phyloP scores from a whole-genome alignment of 2,888 invertebrate genomes.

The Ectemnius continuus region DNA sequence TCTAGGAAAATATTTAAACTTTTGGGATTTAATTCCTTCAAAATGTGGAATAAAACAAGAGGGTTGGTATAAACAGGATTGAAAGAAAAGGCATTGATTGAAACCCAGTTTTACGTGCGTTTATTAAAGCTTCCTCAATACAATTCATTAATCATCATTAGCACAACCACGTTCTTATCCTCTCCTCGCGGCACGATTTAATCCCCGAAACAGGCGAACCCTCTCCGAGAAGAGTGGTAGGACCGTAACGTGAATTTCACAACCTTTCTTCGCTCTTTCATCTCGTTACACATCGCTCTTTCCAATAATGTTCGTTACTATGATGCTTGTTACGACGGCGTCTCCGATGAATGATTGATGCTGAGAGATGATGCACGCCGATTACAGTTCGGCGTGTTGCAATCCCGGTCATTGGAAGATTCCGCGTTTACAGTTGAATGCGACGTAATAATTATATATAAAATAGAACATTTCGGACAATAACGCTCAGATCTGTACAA shows the following conservation, averaged over 20 bases:
- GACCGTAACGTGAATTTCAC: conserved; percentile 36
- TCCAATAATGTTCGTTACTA: too few relatives aligned
- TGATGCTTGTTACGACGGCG: conserved; percentile 12
- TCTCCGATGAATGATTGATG: conserved; percentile 31
- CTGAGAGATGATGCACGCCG: conserved; percentile 19
- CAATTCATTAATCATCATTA: conserved; percentile 60
- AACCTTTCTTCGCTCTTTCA: conserved; percentile 35
- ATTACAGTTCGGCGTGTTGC: conserved; percentile 39
- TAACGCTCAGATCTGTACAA: conserved; percentile 71
- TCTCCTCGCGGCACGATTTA: conserved; percentile 28
- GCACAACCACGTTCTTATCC: conserved; percentile 56
- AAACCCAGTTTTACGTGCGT: conserved; percentile 61
- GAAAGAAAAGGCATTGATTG: conserved; percentile 10
- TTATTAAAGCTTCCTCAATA: conserved; percentile 70
- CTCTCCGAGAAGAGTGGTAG: conserved; percentile 2
- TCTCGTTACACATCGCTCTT: conserved; percentile 23
- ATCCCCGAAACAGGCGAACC: conserved; percentile 37
- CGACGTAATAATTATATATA: conserved; percentile 67
- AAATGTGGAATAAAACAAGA: too few relatives aligned
- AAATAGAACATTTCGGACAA: conserved; percentile 68
- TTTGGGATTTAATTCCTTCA: too few relatives aligned
- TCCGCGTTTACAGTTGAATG: conserved; percentile 57
- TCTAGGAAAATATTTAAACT: too few relatives aligned
- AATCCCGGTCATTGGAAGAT: conserved; percentile 62
- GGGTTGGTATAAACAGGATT: background rate